These are phyloP conservation scores for Lemur catta DNA, from an alignment of 2,797 vertebrate species.

Conservation along the genomic window DNA sequence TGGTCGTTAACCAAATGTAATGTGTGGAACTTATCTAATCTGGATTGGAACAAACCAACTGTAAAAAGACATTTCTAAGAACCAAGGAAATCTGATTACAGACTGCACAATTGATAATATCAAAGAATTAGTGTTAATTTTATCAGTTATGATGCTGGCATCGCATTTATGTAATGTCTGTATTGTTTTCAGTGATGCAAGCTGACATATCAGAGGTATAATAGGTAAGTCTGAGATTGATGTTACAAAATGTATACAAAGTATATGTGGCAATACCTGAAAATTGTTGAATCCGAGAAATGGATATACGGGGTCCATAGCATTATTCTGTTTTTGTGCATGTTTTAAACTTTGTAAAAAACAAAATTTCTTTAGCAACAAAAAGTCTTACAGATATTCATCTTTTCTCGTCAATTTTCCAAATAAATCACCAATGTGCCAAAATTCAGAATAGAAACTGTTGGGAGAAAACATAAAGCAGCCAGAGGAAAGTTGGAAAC, in stretches of 20 bases:
- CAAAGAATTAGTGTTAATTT: slow-evolving; percentile 40
- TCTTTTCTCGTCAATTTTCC: background rate
- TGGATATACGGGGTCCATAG: no score
- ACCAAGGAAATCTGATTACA: slow-evolving; percentile 44
- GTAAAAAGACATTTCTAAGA: slow-evolving; percentile 47
- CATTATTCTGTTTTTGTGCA: background rate
- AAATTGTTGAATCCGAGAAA: background rate
- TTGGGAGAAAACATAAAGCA: slow-evolving; percentile 7
- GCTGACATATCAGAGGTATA: background rate
- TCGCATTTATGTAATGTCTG: background rate
- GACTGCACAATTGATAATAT: background rate
- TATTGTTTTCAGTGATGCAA: background rate
- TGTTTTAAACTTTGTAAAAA: background rate
- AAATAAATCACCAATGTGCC: slow-evolving; percentile 4
- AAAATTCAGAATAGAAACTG: slow-evolving; percentile 22
- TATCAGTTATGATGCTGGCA: background rate
- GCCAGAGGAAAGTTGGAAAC: background rate
- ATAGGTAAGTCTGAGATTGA: background rate
- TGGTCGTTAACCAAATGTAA: slow-evolving; percentile 38
- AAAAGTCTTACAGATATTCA: background rate
- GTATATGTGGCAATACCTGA: background rate
- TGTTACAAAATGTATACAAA: background rate
- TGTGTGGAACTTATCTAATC: background rate
- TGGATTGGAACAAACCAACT: slow-evolving; percentile 38
- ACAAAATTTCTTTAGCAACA: background rate